Evolutionary conservation across 2,113 vertebrate genomes (phyloP).

Genomic region (Gallinago paraguaiae): DNA sequence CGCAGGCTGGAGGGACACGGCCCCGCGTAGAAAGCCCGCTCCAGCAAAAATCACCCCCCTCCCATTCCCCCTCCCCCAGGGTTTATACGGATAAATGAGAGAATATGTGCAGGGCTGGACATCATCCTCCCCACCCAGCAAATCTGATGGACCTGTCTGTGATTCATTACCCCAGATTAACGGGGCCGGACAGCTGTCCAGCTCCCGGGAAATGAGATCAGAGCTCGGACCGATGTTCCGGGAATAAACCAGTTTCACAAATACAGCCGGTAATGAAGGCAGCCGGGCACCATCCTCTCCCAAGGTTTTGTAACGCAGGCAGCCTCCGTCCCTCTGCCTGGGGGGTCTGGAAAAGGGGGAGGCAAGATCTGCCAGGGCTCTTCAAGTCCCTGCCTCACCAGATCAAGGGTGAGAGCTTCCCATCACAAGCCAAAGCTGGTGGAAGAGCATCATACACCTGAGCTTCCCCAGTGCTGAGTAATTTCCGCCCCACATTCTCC

Average conservation of each 20-base stretch:
- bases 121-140: conserved; percentile 52
- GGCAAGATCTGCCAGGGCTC: background rate
- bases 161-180: conserved; percentile 58
- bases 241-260: conserved; percentile 6
- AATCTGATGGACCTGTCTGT: conserved; percentile 50
- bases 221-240: background rate
- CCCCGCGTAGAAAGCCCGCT: rapidly evolving
- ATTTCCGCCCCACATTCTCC: background rate
- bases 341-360: background rate
- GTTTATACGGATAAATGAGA: background rate
- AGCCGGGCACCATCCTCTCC: rapidly evolving
- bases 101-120: conserved; percentile 5
- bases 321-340: background rate
- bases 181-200: conserved; percentile 44
- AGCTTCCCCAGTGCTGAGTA: rapidly evolving
- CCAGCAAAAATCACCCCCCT: background rate
- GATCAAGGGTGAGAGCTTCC: background rate
- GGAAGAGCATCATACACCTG: background rate
- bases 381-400: background rate
- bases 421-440: rapidly evolving
- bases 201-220: conserved; percentile 49
- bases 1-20: background rate
- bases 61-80: background rate
- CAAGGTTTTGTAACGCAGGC: background rate
- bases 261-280: background rate